Evolutionary conservation across 2,113 vertebrate species (phyloP), one percentile per base, ranked within the genome.

Genomic region (Spheniscus mendiculus): DNA sequence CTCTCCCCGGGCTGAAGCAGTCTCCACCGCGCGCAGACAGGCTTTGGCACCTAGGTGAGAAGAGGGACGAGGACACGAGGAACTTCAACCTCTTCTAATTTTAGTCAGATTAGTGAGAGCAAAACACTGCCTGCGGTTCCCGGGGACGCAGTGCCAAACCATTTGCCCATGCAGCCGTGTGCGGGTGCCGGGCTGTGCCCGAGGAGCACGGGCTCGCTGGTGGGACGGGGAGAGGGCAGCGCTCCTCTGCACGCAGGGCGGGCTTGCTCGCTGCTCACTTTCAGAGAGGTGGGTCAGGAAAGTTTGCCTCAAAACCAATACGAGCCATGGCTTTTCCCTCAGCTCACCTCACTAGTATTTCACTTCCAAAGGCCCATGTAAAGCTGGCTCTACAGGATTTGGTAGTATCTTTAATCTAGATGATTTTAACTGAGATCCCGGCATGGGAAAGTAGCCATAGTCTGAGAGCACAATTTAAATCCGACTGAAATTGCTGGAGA

Each of bases 11-110:
- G 19, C 42, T 74, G 47, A 79, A 55, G 63, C 50, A 70, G 20
- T 20, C 42, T 66, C 45, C 15, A 36, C 8, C 2, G 4, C 1
- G 1, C 0, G 0, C 40, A 40, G 50, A 27, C 5, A 40, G 25
- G 25, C 70, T 83, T 77, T 62, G 40, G 40, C 40, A 86, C 22
- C 0, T 1, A 8, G 11, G 9, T 18, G 32, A 50, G 63, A 67
- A 74, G 42, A 70, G 17, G 14, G 62, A 65, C 3, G 4, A 62
- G 1, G 2, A 62, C 22, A 22, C 1, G 2, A 65, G 30, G 18
- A 47, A 62, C 27, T 47, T 63, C 34, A 63, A n/a, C 5, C 47
- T 56, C 45, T 82, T 82, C 45, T 27, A 45, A 12, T 34, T 45
- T 86, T 17, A 55, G n/a, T 50, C 22, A 56, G 22, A 52, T 26